Evolutionary conservation across 2,797 vertebrate species (phyloP).

Genomic region (Oreochromis grahami): DNA sequence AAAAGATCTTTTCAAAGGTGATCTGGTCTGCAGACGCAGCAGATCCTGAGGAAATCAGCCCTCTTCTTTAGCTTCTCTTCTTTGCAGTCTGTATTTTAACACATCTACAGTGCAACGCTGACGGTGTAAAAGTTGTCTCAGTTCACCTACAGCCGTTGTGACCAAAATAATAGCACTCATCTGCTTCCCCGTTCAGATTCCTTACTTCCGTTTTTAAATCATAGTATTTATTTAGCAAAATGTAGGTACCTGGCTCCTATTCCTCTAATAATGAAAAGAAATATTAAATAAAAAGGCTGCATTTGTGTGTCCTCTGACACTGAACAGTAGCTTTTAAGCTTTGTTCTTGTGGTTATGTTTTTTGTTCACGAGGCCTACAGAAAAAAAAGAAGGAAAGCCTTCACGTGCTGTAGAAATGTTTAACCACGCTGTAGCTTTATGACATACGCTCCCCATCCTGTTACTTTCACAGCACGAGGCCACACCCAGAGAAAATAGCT

Average conservation of each 20-base stretch:
- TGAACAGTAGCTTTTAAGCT: not conserved
- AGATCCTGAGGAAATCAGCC: not conserved
- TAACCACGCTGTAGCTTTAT: not conserved
- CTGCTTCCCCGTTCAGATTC: constrained; percentile 19
- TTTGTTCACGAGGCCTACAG: not conserved
- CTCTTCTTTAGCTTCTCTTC: not conserved
- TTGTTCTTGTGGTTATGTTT: not conserved
- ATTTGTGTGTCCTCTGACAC: not conserved
- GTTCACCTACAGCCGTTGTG: not conserved
- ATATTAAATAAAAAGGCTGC: not conserved
- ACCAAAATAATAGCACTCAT: not conserved
- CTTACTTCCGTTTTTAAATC: constrained; percentile 31
- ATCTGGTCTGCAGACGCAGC: not conserved
- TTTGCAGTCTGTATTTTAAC: not conserved
- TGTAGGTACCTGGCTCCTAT: not conserved
- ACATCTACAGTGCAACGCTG: not conserved
- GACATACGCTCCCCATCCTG: not conserved
- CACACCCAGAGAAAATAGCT: not conserved
- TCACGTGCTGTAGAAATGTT: not conserved
- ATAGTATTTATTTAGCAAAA: not conserved
- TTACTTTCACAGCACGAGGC: not conserved
- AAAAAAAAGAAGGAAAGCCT: not conserved
- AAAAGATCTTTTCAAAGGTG: not conserved
- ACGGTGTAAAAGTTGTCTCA: not conserved
- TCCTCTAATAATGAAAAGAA: not conserved